Percentiles rank a stretch among this genome's conserved stretches.
Conservation (phyloP, 2,113 vertebrate genomes). For the Epinephelus cyanopodus region DNA sequence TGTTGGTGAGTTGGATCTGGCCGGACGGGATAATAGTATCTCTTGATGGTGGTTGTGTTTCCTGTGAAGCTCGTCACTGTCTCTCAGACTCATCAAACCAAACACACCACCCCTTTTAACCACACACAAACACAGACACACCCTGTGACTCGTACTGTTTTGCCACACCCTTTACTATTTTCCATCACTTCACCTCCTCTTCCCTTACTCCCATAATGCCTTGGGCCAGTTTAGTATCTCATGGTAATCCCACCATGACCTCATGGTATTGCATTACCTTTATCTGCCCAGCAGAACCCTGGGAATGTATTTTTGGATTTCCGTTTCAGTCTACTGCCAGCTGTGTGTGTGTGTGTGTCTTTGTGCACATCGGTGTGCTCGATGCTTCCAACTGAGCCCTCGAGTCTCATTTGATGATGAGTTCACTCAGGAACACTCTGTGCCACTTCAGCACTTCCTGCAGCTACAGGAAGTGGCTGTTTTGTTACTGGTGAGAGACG, state of each 20-base stretch:
- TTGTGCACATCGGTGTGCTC: neutral
- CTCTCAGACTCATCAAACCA: slow-evolving; percentile 14
- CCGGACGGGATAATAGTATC: neutral
- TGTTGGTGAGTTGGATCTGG: slow-evolving; percentile 85
- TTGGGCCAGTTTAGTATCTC: slow-evolving; percentile 8
- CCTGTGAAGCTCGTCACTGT: neutral
- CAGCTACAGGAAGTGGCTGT: slow-evolving; percentile 57
- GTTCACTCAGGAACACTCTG: slow-evolving; percentile 45
- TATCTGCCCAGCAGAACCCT: slow-evolving; percentile 10
- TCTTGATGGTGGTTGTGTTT: neutral
- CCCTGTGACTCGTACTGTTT: slow-evolving; percentile 19
- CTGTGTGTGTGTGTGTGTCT: neutral
- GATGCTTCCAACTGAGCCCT: neutral
- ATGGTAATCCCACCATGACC: slow-evolving; percentile 40
- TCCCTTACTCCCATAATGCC: slow-evolving; percentile 39
- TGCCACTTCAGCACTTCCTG: slow-evolving; percentile 60
- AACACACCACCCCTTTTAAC: neutral
- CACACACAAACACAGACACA: slow-evolving; percentile 31
- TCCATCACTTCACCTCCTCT: slow-evolving; percentile 43
- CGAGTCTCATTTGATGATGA: slow-evolving; percentile 19
- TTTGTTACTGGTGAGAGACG: slow-evolving; percentile 47
- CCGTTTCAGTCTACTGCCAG: neutral
- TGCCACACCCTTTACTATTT: slow-evolving; percentile 34
- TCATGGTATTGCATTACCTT: slow-evolving; percentile 42
- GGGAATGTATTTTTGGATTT: slow-evolving; percentile 55